Percentiles rank a stretch among this genome's conserved stretches.
phyloP scores from a whole-genome alignment of 2,113 vertebrate species.

The Xerus inauris region DNA sequence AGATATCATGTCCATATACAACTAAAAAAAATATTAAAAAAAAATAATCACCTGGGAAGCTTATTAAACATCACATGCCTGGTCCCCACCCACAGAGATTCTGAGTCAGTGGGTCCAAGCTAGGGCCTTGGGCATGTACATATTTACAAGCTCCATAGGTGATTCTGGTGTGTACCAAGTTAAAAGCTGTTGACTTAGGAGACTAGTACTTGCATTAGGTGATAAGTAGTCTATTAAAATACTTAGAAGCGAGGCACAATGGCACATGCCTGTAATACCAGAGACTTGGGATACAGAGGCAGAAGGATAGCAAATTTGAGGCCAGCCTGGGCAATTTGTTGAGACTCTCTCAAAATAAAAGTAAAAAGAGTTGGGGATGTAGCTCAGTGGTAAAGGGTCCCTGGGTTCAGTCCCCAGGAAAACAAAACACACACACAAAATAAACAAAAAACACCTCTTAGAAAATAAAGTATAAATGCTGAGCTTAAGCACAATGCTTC shows the following conservation, averaged over 20 bases:
- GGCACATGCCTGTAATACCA: no score
- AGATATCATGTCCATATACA: no score
- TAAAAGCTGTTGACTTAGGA: slow-evolving; percentile 15
- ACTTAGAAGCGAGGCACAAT: no score
- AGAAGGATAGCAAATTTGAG: no score
- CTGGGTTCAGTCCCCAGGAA: no score
- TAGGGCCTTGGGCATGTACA: not conserved
- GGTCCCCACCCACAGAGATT: not conserved
- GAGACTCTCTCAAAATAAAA: no score
- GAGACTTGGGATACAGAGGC: no score
- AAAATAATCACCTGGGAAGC: slow-evolving; percentile 23
- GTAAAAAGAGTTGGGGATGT: no score
- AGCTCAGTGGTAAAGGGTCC: no score
- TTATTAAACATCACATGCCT: slow-evolving; percentile 28
- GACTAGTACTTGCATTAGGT: not conserved
- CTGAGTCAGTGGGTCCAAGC: slow-evolving; percentile 37
- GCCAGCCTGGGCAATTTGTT: no score
- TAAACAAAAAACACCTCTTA: not conserved
- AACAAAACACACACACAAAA: no score
- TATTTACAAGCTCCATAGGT: not conserved
- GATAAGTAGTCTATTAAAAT: slow-evolving; percentile 13
- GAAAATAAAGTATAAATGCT: slow-evolving; percentile 14
- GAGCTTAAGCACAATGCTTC: slow-evolving; percentile 5
- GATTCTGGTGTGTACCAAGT: not conserved
- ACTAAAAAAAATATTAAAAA: no score